A percentile compares a stretch with the other conserved stretches of the same genome.
Evolutionary conservation across 2,888 invertebrate genomes (phyloP).

Genomic region (Yponomeuta sedellus): DNA sequence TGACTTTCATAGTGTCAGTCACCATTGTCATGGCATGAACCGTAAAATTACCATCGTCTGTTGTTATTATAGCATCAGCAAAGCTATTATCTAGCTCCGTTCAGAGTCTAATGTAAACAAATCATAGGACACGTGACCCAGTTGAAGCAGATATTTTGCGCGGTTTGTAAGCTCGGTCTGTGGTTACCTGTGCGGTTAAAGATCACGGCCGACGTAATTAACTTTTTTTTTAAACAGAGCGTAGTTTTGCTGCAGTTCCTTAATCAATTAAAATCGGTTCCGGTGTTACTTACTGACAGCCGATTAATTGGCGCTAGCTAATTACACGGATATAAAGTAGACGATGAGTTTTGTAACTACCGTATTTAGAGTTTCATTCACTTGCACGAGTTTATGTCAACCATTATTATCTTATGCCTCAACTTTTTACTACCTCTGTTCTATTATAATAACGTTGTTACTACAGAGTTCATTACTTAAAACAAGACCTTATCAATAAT

Average conservation of each 20-base stretch:
- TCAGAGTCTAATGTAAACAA: not conserved
- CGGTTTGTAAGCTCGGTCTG: conserved; percentile 28
- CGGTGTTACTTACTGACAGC: conserved; percentile 30
- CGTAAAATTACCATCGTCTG: not conserved
- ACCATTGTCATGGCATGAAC: conserved; percentile 11
- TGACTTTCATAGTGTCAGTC: conserved; percentile 24
- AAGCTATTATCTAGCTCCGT: not conserved
- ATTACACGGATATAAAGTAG: conserved; percentile 27
- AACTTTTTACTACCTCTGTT: not conserved
- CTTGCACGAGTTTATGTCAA: not conserved
- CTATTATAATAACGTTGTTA: not conserved
- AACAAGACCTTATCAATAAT: not conserved
- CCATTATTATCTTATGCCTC: not conserved
- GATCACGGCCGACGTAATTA: conserved; percentile 24
- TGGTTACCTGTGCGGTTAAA: conserved; percentile 21
- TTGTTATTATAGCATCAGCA: not conserved
- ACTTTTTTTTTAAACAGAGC: conserved; percentile 17
- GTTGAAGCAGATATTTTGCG: conserved; percentile 27
- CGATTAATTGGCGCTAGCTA: conserved; percentile 30
- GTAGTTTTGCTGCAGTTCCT: conserved; percentile 38
- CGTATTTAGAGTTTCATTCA: conserved; percentile 14
- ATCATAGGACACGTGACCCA: conserved; percentile 29
- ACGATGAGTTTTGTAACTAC: conserved; percentile 30
- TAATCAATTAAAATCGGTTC: conserved; percentile 36
- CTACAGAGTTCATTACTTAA: not conserved